Conservation (phyloP, 2,113 vertebrate genomes). For the Cervus canadensis region DNA sequence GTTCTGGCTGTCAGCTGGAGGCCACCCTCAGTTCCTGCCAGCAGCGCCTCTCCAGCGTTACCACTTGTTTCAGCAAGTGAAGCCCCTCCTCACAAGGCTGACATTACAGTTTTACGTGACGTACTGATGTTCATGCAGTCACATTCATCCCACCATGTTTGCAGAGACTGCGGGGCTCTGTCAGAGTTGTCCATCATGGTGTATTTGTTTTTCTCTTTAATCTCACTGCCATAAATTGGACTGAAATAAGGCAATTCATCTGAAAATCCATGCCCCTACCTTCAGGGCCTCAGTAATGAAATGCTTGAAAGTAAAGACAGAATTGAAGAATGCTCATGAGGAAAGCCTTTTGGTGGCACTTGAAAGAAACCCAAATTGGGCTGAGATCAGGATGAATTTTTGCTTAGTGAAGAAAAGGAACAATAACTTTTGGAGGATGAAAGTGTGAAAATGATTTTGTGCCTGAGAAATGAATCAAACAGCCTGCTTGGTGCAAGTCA, state of each 20-base stretch:
- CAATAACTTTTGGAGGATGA: neutral
- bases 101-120: neutral
- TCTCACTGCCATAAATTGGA: neutral
- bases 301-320: neutral
- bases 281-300: neutral
- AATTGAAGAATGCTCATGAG: neutral
- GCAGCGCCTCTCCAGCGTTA: neutral
- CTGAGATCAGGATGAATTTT: neutral
- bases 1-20: neutral
- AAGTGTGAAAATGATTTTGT: constrained; percentile 21
- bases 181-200: neutral
- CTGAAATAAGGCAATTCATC: neutral
- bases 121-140: neutral
- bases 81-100: neutral
- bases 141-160: neutral
- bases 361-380: neutral
- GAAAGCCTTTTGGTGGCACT: neutral
- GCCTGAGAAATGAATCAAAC: neutral
- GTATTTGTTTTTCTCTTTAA: neutral
- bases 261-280: neutral
- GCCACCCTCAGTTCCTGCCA: neutral
- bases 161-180: neutral
- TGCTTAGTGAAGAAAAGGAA: neutral
- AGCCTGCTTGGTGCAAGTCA: neutral
- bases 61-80: neutral